phyloP scores from a whole-genome alignment of 2,797 vertebrate species.

The Harpagifer antarcticus region DNA sequence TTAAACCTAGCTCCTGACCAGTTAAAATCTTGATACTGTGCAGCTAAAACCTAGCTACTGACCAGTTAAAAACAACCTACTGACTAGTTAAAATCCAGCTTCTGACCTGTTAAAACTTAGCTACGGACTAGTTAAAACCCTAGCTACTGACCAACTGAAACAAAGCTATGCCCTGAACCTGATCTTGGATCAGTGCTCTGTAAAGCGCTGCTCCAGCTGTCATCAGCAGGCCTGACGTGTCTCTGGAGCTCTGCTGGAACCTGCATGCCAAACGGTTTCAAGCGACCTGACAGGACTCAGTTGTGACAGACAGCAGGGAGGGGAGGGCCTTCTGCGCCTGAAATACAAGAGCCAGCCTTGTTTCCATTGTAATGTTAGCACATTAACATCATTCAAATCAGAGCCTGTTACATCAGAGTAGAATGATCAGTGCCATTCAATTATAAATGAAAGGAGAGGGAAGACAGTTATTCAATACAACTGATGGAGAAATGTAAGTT shows the following conservation, averaged over 20 bases:
- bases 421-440: conserved; percentile 34
- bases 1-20: too few species aligned
- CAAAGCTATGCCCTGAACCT: too few species aligned
- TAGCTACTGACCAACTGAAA: too few species aligned
- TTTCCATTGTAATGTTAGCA: conserved; percentile 28
- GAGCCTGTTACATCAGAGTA: conserved; percentile 22
- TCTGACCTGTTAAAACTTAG: too few species aligned
- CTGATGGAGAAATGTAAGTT: not conserved
- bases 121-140: not conserved
- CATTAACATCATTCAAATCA: conserved; percentile 33
- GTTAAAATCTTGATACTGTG: too few species aligned
- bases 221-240: conserved; percentile 37
- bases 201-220: conserved; percentile 20
- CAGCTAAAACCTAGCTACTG: too few species aligned
- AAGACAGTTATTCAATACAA: not conserved
- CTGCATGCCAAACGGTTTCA: conserved; percentile 57
- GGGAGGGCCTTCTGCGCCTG: conserved; percentile 18
- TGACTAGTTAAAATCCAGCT: too few species aligned
- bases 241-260: conserved; percentile 40
- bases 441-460: conserved; percentile 24
- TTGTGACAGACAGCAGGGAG: conserved; percentile 42
- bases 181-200: not conserved
- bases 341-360: conserved; percentile 20
- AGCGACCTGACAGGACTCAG: conserved; percentile 41
- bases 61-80: too few species aligned